Evolutionary conservation across 2,113 vertebrate genomes (phyloP).

Genomic region (Piprites chloris): DNA sequence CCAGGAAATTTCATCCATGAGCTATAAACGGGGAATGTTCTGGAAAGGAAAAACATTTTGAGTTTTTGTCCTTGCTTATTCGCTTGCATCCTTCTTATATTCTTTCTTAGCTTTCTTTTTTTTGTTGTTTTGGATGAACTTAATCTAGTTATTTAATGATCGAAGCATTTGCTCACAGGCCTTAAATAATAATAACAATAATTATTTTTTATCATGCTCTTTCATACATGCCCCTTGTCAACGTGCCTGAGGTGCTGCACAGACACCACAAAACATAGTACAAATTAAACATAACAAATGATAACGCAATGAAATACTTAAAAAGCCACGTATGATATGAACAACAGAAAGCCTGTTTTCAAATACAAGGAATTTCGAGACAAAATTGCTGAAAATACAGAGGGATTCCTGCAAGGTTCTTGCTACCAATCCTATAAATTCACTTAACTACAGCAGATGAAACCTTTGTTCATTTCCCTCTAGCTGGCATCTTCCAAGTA

Average conservation of each 20-base stretch:
- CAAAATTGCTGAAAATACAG: neutral
- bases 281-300: slow-evolving; percentile 7
- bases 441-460: neutral
- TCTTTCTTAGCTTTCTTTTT: neutral
- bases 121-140: neutral
- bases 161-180: slow-evolving; percentile 44
- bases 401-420: neutral
- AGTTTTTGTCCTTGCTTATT: neutral
- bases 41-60: neutral
- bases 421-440: neutral
- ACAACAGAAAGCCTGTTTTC: neutral
- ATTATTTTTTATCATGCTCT: slow-evolving; percentile 35
- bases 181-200: slow-evolving; percentile 22
- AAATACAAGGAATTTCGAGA: neutral
- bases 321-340: neutral
- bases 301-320: neutral
- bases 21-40: neutral
- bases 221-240: slow-evolving; percentile 1
- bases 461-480: neutral
- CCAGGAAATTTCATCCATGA: neutral
- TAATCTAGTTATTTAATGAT: slow-evolving; percentile 39
- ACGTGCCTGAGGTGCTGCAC: neutral
- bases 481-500: neutral
- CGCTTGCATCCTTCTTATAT: neutral
- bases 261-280: neutral